Conservation (phyloP, 2,797 vertebrate species). For the Acestrorhynchus altus region DNA sequence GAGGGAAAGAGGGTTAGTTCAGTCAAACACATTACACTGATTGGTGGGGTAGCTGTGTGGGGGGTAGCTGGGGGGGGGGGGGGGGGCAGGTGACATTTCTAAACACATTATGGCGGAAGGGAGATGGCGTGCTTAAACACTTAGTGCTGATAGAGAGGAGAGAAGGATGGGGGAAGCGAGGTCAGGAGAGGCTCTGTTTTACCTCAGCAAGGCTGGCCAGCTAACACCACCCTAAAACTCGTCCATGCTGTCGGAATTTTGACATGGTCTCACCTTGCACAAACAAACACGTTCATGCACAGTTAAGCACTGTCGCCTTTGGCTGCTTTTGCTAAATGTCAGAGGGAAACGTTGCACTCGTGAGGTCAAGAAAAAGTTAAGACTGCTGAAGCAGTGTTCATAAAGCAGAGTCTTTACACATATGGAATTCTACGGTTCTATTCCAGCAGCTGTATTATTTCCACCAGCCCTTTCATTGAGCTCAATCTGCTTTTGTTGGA, state of each 20-base stretch:
- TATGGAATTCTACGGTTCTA: neutral
- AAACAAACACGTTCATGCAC: constrained; percentile 70
- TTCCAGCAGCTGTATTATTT: neutral
- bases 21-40: constrained; percentile 67
- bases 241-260: constrained; percentile 73
- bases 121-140: constrained; percentile 75
- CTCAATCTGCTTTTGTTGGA: too few species aligned
- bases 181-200: constrained; percentile 76
- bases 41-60: too few species aligned
- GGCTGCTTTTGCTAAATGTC: constrained; percentile 30
- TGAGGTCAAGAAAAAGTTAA: neutral
- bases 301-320: constrained; percentile 33
- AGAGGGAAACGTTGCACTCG: constrained; percentile 4
- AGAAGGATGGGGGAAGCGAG: constrained; percentile 56
- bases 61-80: constrained; percentile 61
- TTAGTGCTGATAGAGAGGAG: constrained; percentile 71
- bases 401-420: neutral
- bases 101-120: constrained; percentile 76
- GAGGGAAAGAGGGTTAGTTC: constrained; percentile 61
- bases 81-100: constrained; percentile 73
- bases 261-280: constrained; percentile 70
- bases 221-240: constrained; percentile 61
- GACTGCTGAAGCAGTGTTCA: constrained; percentile 3
- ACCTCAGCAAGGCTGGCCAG: constrained; percentile 66
- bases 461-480: too few species aligned